phyloP scores from a whole-genome alignment of 2,113 vertebrate genomes.

The Coryphaenoides rupestris region DNA sequence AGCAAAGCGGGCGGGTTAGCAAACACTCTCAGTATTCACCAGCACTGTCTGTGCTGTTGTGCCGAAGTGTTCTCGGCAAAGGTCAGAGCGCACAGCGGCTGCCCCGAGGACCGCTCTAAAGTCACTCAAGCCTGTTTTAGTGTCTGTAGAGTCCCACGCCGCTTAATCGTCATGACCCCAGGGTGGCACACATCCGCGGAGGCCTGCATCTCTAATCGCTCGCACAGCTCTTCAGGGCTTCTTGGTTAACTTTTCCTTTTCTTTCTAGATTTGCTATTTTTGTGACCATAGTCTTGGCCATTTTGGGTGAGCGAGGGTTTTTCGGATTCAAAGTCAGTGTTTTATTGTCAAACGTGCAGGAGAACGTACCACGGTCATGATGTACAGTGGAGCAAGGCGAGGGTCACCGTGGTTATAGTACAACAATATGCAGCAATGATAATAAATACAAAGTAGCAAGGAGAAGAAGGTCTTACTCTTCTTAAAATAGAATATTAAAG shows the following conservation, averaged over 20 bases:
- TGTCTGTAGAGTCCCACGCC: constrained; percentile 54
- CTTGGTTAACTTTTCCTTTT: neutral
- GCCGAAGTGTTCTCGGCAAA: constrained; percentile 47
- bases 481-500: too few species aligned
- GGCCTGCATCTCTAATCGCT: constrained; percentile 32
- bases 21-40: constrained; percentile 41
- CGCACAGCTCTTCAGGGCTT: constrained; percentile 27
- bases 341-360: too few species aligned
- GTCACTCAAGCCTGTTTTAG: constrained; percentile 64
- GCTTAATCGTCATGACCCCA: constrained; percentile 44
- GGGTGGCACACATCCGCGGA: constrained; percentile 31
- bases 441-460: too few species aligned
- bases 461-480: too few species aligned
- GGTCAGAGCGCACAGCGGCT: constrained; percentile 39
- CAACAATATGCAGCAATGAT: too few species aligned
- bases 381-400: too few species aligned
- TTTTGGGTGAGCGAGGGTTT: too few species aligned
- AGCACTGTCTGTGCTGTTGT: constrained; percentile 55
- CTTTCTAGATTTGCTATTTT: neutral
- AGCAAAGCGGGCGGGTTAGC: constrained; percentile 49
- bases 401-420: too few species aligned
- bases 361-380: too few species aligned
- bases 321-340: too few species aligned
- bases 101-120: constrained; percentile 69
- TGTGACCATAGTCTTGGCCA: too few species aligned